phyloP scores from a whole-genome alignment of 2,888 invertebrate species.

The Tenodera sinensis region DNA sequence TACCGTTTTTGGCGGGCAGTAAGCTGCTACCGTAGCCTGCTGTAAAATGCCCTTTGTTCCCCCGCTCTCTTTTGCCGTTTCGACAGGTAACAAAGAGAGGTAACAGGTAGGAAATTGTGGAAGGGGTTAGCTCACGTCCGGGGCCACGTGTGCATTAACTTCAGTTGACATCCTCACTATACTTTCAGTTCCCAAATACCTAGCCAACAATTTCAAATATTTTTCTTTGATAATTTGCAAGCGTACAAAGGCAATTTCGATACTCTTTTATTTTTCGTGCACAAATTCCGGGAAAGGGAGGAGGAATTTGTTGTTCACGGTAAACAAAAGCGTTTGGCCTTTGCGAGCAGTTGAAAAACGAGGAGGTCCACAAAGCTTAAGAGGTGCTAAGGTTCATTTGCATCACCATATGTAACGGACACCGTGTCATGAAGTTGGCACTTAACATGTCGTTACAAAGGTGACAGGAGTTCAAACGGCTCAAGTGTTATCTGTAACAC shows the following conservation, averaged over 20 bases:
- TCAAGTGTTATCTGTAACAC: background rate
- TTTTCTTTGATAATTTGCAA: background rate
- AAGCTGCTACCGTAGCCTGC: background rate
- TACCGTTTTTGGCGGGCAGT: background rate
- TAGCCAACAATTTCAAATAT: background rate
- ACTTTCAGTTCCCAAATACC: background rate
- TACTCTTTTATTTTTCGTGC: background rate
- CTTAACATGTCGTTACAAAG: background rate
- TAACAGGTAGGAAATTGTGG: background rate
- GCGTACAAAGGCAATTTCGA: background rate
- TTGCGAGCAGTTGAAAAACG: background rate
- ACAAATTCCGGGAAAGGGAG: background rate
- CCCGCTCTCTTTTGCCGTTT: background rate
- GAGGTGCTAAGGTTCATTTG: background rate
- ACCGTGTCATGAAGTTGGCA: background rate
- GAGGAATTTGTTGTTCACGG: background rate
- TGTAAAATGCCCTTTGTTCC: slow-evolving; percentile 4
- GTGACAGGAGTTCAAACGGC: background rate
- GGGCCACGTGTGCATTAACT: background rate
- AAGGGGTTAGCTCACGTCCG: background rate
- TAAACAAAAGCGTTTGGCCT: background rate
- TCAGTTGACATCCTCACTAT: background rate
- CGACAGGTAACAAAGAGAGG: background rate
- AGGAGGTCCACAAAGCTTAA: background rate
- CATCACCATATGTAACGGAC: background rate